Percentiles rank a stretch among this genome's conserved stretches.
Conservation (phyloP, 1,140 invertebrate species). For the Globodera rostochiensis region DNA sequence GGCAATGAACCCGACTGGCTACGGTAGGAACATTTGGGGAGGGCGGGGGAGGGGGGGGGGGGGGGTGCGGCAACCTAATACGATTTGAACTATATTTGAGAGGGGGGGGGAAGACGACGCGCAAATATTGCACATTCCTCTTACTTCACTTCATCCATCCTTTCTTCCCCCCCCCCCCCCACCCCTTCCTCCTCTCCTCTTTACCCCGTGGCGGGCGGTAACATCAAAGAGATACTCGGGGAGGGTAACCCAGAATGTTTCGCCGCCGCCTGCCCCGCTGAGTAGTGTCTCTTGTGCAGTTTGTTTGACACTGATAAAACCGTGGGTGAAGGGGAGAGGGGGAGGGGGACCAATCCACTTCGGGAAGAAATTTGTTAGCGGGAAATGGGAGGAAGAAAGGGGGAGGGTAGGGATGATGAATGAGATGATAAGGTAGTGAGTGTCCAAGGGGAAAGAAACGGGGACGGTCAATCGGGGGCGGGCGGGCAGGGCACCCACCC, state of each 20-base stretch:
- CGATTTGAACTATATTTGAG: neutral
- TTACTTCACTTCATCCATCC: too few species aligned
- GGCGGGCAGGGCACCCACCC: too few species aligned
- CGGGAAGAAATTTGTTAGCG: neutral
- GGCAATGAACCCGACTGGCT: neutral
- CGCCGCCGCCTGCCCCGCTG: neutral
- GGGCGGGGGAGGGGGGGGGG: neutral
- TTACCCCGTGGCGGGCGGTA: neutral
- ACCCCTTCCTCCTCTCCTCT: neutral
- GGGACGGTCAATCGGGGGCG: neutral
- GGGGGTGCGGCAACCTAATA: neutral
- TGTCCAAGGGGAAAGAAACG: neutral
- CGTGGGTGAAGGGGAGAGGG: neutral
- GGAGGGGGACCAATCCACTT: neutral
- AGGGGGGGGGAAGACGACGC: neutral
- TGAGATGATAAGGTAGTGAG: neutral
- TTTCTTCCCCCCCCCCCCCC: too few species aligned
- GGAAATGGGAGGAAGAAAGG: neutral
- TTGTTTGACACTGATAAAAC: neutral
- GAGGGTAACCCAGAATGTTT: neutral
- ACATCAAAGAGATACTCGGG: neutral
- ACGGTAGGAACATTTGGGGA: neutral
- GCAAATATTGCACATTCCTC: neutral
- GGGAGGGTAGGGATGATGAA: neutral
- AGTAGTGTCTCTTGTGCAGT: neutral